These are phyloP conservation scores for Anagrus nilaparvatae DNA, from an alignment of 1,140 invertebrate genomes.

Conservation along the genomic window DNA sequence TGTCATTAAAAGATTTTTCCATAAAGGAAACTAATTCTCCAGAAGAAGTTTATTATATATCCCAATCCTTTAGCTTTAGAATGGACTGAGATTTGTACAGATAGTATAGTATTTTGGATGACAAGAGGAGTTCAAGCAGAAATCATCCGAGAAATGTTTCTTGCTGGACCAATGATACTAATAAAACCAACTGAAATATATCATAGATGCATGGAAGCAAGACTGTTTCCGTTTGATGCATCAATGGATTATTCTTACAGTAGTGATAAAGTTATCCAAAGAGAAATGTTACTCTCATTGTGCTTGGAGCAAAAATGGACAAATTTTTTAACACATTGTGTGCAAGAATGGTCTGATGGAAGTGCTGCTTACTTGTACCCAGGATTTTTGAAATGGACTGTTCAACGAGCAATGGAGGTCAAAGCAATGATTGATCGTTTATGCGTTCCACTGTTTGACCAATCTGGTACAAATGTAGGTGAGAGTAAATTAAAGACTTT, in stretches of 20 bases:
- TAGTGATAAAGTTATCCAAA: constrained; percentile 47
- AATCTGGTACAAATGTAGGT: constrained; percentile 50
- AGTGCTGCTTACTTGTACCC: constrained; percentile 46
- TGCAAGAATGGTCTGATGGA: constrained; percentile 58
- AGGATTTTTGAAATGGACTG: constrained; percentile 64
- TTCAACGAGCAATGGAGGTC: constrained; percentile 55
- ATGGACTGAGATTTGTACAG: constrained; percentile 39
- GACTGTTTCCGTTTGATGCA: constrained; percentile 55
- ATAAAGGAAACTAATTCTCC: constrained; percentile 36
- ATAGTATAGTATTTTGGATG: constrained; percentile 37
- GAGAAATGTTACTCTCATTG: constrained; percentile 63
- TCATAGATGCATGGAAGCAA: no score
- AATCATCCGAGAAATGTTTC: constrained; percentile 50
- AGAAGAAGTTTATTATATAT: constrained; percentile 71
- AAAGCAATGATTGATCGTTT: constrained; percentile 60
- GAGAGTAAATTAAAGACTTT: constrained; percentile 46
- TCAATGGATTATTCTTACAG: constrained; percentile 30
- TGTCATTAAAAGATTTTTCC: constrained; percentile 29
- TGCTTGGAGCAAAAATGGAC: constrained; percentile 65
- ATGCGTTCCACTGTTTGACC: constrained; percentile 55
- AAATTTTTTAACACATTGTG: constrained; percentile 59
- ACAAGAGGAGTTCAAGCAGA: constrained; percentile 58
- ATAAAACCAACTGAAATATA: constrained; percentile 56
- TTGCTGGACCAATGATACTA: constrained; percentile 50
- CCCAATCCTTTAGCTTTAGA: constrained; percentile 60